phyloP scores from a whole-genome alignment of 2,888 invertebrate species.

The Tetheella fluctuosa region DNA sequence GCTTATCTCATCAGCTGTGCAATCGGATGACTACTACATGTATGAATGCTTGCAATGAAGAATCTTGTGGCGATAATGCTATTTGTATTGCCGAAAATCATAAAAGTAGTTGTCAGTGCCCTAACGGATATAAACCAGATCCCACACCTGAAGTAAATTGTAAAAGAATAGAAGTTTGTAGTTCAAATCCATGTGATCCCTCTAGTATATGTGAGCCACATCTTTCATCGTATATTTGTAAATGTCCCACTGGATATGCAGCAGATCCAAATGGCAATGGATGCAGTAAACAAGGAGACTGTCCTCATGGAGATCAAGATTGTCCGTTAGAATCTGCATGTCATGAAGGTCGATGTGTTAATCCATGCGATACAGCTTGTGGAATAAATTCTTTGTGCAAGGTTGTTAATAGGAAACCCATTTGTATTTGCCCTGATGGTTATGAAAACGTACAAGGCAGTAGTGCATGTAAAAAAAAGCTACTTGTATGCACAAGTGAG shows the following conservation, averaged over 20 bases:
- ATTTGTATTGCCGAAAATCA: constrained; percentile 95
- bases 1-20: constrained; percentile 91
- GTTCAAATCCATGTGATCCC: constrained; percentile 91
- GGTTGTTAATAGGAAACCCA: constrained; percentile 89
- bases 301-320: constrained; percentile 88
- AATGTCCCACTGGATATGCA: constrained; percentile 89
- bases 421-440: constrained; percentile 91
- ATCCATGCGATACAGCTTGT: constrained; percentile 93
- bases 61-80: constrained; percentile 93
- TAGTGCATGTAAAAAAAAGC: constrained; percentile 88
- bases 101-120: constrained; percentile 92
- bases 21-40: constrained; percentile 93
- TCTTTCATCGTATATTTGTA: constrained; percentile 88
- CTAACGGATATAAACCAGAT: constrained; percentile 91
- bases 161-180: constrained; percentile 87
- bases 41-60: constrained; percentile 90
- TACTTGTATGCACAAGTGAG: constrained; percentile 87
- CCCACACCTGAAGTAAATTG: constrained; percentile 94
- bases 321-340: constrained; percentile 91
- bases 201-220: constrained; percentile 91
- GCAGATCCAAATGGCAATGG: constrained; percentile 91
- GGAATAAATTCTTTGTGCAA: constrained; percentile 92
- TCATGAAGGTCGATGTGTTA: constrained; percentile 87
- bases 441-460: constrained; percentile 86
- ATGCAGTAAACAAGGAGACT: constrained; percentile 91